Percentiles rank a stretch among this genome's conserved stretches.
Evolutionary conservation across 2,797 vertebrate genomes (phyloP).

Genomic region (Melopsittacus undulatus): DNA sequence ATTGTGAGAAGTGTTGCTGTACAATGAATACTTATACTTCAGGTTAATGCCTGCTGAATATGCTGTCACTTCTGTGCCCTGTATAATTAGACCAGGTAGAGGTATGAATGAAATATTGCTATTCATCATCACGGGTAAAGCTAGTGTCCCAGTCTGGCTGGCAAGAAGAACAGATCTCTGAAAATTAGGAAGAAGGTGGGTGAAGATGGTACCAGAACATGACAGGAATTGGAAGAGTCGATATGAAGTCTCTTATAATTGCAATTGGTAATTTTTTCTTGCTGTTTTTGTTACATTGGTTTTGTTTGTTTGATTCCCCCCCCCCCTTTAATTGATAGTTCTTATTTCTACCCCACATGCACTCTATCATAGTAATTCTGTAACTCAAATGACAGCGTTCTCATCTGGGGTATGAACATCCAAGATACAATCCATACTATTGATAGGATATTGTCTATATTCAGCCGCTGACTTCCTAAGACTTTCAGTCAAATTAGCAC

Average conservation of each 20-base stretch:
- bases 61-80: background rate
- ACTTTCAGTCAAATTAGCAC: background rate
- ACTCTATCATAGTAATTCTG: background rate
- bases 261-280: background rate
- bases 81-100: background rate
- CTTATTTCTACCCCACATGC: background rate
- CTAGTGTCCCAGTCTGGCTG: background rate
- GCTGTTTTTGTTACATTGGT: background rate
- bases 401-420: background rate
- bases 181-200: background rate
- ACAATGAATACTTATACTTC: background rate
- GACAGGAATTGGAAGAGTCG: background rate
- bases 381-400: background rate
- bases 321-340: background rate
- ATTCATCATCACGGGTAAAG: background rate
- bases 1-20: background rate
- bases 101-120: background rate
- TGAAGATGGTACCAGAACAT: background rate
- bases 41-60: background rate
- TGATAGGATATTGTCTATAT: background rate
- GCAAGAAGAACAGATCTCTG: background rate
- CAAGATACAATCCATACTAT: background rate
- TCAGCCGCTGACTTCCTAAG: background rate
- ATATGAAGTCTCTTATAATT: background rate
- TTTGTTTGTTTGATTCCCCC: rapidly evolving